These are phyloP conservation scores for Sterna hirundo DNA, from an alignment of 2,113 vertebrate genomes.

Conservation along the genomic window DNA sequence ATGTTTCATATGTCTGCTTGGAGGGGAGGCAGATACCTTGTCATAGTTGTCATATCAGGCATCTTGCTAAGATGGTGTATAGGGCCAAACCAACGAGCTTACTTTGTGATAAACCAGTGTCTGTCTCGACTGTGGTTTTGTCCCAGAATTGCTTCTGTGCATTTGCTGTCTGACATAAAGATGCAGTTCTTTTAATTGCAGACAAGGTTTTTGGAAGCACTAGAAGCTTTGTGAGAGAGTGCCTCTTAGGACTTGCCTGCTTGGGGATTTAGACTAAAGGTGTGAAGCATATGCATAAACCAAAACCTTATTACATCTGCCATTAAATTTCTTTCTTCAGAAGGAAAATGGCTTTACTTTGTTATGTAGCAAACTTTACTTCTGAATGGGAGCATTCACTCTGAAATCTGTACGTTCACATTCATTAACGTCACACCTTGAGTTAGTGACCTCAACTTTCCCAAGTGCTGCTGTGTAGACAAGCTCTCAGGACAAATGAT, in stretches of 20 bases:
- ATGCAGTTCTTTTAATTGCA: background rate
- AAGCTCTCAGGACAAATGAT: background rate
- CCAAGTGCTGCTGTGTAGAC: background rate
- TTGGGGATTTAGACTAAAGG: background rate
- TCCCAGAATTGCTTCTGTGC: background rate
- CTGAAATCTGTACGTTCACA: fast-evolving
- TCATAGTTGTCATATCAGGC: background rate
- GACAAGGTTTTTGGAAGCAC: background rate
- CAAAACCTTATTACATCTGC: background rate
- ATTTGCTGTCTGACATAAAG: background rate
- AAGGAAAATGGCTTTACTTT: background rate
- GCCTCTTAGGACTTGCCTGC: background rate
- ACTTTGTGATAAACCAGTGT: background rate
- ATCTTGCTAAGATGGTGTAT: background rate
- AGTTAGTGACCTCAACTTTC: background rate
- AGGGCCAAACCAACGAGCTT: background rate
- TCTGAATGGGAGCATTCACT: background rate
- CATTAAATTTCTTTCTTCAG: background rate
- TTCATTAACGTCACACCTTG: background rate
- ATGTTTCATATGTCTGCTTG: background rate
- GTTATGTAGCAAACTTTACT: background rate
- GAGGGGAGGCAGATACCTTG: background rate
- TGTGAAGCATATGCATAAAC: background rate
- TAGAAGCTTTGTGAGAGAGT: background rate
- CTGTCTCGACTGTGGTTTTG: background rate